A percentile compares a stretch with the other conserved stretches of the same genome.
Conservation (phyloP, 2,113 vertebrate species). For the Pagrus major region DNA sequence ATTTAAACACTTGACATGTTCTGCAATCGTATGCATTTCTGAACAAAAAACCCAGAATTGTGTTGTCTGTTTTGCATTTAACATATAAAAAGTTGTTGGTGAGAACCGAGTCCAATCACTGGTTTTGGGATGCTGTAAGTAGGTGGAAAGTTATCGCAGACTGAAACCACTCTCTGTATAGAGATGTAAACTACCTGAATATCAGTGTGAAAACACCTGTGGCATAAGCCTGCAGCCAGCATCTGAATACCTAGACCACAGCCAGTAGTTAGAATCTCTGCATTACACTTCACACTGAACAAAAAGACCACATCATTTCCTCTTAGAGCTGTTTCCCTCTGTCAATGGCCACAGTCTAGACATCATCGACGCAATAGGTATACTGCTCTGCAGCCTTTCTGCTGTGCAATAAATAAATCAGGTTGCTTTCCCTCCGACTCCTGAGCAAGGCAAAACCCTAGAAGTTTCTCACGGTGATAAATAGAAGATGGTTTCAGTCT, state of each 20-base stretch:
- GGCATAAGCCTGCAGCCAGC: neutral
- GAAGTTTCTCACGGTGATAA: neutral
- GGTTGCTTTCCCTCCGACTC: neutral
- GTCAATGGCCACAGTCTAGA: constrained; percentile 25
- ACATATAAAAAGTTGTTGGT: neutral
- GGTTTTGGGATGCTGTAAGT: neutral
- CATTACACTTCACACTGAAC: neutral
- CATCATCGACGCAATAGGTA: neutral
- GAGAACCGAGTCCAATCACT: neutral
- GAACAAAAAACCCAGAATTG: neutral
- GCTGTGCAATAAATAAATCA: constrained; percentile 17
- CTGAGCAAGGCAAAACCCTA: neutral
- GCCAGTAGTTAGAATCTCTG: no score
- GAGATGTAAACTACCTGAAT: neutral
- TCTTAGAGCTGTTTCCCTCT: neutral
- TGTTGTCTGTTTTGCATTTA: neutral
- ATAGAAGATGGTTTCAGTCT: neutral
- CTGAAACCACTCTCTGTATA: neutral
- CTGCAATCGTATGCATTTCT: neutral
- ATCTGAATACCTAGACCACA: neutral
- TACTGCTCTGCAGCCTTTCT: neutral
- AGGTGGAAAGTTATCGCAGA: neutral
- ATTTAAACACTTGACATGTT: neutral
- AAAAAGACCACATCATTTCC: neutral
- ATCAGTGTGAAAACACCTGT: neutral